Evolutionary conservation across 2,888 invertebrate genomes (phyloP).

Genomic region (Aphodius granarius): DNA sequence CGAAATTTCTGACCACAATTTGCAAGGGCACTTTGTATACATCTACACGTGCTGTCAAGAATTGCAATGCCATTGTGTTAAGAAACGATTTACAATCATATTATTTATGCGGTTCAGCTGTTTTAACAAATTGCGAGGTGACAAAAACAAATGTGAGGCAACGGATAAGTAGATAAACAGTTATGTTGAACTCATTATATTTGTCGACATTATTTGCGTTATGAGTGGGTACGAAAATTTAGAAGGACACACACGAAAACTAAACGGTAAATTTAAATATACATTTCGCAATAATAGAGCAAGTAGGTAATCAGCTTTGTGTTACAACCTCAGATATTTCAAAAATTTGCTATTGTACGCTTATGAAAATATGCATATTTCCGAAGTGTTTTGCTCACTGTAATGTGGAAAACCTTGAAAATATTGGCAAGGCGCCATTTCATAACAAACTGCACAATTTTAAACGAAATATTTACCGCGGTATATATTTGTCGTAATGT

Average conservation of each 20-base stretch:
- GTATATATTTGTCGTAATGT: neutral
- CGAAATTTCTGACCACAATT: too few relatives aligned
- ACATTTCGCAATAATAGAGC: neutral
- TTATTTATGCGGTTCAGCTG: neutral
- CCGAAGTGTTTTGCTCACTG: neutral
- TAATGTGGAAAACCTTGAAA: neutral
- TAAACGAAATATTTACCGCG: neutral
- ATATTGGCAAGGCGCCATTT: neutral
- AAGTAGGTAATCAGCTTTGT: neutral
- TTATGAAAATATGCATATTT: too few relatives aligned
- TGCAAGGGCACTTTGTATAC: too few relatives aligned
- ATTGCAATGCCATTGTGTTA: neutral
- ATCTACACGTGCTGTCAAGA: neutral
- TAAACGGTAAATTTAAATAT: neutral
- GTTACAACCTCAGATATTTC: neutral
- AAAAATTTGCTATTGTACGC: neutral
- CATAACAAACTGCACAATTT: neutral
- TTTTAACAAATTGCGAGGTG: neutral
- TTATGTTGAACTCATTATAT: neutral
- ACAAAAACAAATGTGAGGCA: neutral
- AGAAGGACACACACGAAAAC: neutral
- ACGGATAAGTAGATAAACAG: neutral
- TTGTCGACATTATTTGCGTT: neutral
- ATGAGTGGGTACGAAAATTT: neutral
- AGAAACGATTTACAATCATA: neutral